phyloP scores from a whole-genome alignment of 2,797 vertebrate genomes.

The Myotis pilosus region DNA sequence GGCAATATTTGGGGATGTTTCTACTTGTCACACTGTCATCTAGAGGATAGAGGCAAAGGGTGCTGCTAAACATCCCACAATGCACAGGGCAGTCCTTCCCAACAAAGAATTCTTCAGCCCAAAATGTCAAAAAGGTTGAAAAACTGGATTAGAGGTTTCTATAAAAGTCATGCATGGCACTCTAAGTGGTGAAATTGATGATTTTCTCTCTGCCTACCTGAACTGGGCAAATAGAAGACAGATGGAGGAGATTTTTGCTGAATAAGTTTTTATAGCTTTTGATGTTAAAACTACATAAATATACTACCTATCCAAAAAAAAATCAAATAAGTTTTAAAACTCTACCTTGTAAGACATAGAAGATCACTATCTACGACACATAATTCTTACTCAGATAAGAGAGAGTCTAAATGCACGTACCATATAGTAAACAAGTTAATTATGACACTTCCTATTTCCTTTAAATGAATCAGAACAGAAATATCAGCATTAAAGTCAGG shows the following conservation, averaged over 20 bases:
- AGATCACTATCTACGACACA: not conserved
- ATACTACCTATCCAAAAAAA: not conserved
- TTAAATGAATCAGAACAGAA: not conserved
- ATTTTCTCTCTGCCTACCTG: not conserved
- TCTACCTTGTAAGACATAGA: not conserved
- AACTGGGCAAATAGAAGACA: not conserved
- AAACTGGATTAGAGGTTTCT: not conserved
- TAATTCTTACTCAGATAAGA: not conserved
- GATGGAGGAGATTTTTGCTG: not conserved
- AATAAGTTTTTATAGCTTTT: not conserved
- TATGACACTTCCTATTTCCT: not conserved
- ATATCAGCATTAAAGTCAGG: not conserved
- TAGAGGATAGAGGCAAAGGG: not conserved
- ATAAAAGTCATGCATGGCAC: not conserved
- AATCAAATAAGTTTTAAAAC: not conserved
- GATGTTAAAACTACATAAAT: not conserved
- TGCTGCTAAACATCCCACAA: not conserved
- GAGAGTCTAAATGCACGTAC: not conserved
- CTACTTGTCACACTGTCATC: not conserved
- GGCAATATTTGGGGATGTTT: not conserved
- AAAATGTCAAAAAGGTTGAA: not conserved
- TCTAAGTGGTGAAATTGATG: not conserved
- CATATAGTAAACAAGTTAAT: not conserved
- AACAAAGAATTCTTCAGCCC: not conserved
- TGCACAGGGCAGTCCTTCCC: not conserved